These are phyloP conservation scores for Neoniphon sammara DNA, from an alignment of 2,797 vertebrate species.

Conservation along the genomic window DNA sequence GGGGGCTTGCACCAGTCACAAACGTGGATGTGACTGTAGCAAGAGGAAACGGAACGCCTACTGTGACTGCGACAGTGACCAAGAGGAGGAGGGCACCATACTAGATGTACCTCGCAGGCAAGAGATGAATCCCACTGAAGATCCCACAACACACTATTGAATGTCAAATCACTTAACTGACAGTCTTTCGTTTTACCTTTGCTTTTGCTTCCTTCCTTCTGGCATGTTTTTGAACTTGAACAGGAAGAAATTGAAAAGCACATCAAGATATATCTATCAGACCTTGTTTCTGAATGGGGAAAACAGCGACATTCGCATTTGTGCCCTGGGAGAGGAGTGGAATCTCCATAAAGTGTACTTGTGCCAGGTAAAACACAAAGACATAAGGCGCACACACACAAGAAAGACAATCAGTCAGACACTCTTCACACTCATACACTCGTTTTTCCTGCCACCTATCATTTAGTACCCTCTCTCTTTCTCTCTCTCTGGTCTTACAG, in stretches of 20 bases:
- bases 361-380: conserved; percentile 87
- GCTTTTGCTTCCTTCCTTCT: background rate
- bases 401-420: too few species aligned
- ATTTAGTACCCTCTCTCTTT: background rate
- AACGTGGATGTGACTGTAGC: conserved; percentile 81
- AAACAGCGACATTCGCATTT: conserved; percentile 96
- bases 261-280: conserved; percentile 97
- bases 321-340: conserved; percentile 96
- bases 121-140: conserved; percentile 18
- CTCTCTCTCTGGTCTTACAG: conserved; percentile 70
- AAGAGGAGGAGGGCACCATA: conserved; percentile 84
- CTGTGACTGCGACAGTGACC: conserved; percentile 86
- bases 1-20: conserved; percentile 57
- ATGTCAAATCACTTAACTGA: background rate
- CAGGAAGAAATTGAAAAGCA: conserved; percentile 97
- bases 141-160: background rate
- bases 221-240: conserved; percentile 7
- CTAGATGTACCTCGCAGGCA: conserved; percentile 86
- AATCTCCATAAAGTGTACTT: conserved; percentile 97
- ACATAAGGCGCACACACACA: background rate
- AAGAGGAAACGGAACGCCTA: conserved; percentile 84
- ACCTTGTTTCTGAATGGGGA: conserved; percentile 97
- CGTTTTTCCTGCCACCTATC: background rate
- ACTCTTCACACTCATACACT: background rate
- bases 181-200: conserved; percentile 11